These are phyloP conservation scores for Leptodactylus fallax DNA, from an alignment of 2,797 vertebrate species.

Conservation along the genomic window DNA sequence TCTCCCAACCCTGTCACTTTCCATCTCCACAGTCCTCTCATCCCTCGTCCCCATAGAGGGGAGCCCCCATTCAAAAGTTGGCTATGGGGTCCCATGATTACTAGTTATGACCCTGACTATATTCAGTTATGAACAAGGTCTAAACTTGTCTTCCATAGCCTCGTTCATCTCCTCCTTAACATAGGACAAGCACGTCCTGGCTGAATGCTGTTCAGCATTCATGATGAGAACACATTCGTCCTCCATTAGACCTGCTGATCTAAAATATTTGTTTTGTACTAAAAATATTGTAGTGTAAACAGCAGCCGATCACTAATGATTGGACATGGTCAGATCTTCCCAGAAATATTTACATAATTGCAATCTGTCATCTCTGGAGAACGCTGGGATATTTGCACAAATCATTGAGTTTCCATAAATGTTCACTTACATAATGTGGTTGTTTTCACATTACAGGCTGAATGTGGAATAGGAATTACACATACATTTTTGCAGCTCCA, in stretches of 20 bases:
- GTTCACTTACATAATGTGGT: slow-evolving; percentile 3
- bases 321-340: slow-evolving; percentile 50
- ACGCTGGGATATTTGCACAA: slow-evolving; percentile 29
- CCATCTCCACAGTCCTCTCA: too few species aligned
- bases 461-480: background rate
- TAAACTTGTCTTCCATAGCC: background rate
- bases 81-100: too few species aligned
- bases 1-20: too few species aligned
- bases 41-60: too few species aligned
- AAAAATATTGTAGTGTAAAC: slow-evolving; percentile 56
- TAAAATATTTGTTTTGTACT: slow-evolving; percentile 53
- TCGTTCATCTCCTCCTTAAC: slow-evolving; percentile 3
- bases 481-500: background rate
- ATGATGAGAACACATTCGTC: slow-evolving; percentile 53
- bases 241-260: slow-evolving; percentile 38
- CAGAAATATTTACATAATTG: slow-evolving; percentile 60
- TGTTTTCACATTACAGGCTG: background rate
- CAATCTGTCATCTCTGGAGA: slow-evolving; percentile 42
- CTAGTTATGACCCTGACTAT: background rate
- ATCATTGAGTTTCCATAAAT: slow-evolving; percentile 36
- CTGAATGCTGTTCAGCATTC: slow-evolving; percentile 41
- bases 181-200: slow-evolving; percentile 20
- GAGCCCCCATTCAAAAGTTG: too few species aligned
- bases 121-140: background rate
- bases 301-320: slow-evolving; percentile 39